A percentile compares a stretch with the other conserved stretches of the same genome.
These are phyloP conservation scores for Papilio demoleus DNA, from an alignment of 2,888 invertebrate genomes.

Conservation along the genomic window DNA sequence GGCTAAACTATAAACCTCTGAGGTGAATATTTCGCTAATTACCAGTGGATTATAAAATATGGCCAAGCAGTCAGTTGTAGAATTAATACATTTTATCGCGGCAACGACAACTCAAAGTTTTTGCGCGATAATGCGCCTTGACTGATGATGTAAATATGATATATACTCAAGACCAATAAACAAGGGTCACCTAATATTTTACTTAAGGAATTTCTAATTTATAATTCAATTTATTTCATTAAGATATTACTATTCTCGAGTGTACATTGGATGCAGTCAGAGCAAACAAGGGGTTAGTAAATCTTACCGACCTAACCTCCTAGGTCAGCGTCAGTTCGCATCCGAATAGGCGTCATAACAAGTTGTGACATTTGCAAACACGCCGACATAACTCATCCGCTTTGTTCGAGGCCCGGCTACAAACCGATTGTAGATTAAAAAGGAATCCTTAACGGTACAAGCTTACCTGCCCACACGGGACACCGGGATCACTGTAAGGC, in stretches of 20 bases:
- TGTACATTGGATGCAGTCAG: conserved; percentile 4
- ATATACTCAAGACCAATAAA: too few relatives aligned
- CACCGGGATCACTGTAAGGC: conserved; percentile 47
- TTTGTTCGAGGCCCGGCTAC: conserved; percentile 63
- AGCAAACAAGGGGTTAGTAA: conserved; percentile 30
- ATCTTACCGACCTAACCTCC: conserved; percentile 34
- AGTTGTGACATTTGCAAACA: conserved; percentile 71
- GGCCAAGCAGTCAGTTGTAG: too few relatives aligned
- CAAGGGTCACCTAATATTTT: too few relatives aligned
- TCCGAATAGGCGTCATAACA: conserved; percentile 55
- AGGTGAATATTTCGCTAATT: too few relatives aligned
- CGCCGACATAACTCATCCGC: conserved; percentile 70
- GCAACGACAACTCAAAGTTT: too few relatives aligned
- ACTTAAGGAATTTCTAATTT: too few relatives aligned
- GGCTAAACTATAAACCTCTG: too few relatives aligned
- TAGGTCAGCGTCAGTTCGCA: conserved; percentile 18
- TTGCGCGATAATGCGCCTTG: too few relatives aligned
- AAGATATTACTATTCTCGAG: background rate
- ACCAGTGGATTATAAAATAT: too few relatives aligned
- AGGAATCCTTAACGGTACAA: conserved; percentile 75
- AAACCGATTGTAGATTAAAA: conserved; percentile 75
- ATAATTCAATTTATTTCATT: too few relatives aligned
- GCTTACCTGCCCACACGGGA: conserved; percentile 64
- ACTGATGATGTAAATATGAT: too few relatives aligned
- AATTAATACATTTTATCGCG: too few relatives aligned